Percentiles rank a stretch among this genome's conserved stretches.
phyloP scores from a whole-genome alignment of 2,113 vertebrate species.

The Neoarius graeffei region DNA sequence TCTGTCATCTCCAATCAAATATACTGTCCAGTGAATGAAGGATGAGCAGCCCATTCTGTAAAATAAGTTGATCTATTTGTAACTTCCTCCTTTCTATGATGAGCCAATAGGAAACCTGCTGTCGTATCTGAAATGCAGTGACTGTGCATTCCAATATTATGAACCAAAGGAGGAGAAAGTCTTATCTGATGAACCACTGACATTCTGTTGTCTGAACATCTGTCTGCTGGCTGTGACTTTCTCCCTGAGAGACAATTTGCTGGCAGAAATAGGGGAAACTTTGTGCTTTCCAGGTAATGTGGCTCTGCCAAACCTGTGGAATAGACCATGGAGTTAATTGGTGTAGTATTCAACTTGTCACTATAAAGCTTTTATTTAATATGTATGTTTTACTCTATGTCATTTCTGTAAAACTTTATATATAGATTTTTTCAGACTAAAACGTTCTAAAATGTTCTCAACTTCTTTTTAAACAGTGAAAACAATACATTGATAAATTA shows the following conservation, averaged over 20 bases:
- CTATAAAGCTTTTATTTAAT: neutral
- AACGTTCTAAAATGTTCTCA: neutral
- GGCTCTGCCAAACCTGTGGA: constrained; percentile 8
- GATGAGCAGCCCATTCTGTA: constrained; percentile 10
- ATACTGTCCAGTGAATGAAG: constrained; percentile 25
- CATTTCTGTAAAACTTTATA: neutral
- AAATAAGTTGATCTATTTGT: neutral
- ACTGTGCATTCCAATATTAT: neutral
- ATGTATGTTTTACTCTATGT: neutral
- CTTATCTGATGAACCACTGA: constrained; percentile 9
- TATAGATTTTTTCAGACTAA: neutral
- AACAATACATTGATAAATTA: constrained; percentile 3
- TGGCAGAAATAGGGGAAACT: neutral
- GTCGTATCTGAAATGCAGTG: constrained; percentile 1
- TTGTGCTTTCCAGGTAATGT: constrained; percentile 8
- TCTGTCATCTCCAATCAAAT: neutral
- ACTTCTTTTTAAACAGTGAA: neutral
- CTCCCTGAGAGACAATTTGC: neutral
- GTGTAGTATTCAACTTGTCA: neutral
- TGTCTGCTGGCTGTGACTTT: neutral
- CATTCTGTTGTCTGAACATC: neutral
- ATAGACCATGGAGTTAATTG: neutral
- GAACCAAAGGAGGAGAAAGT: neutral
- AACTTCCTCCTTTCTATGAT: neutral
- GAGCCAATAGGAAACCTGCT: neutral